A percentile compares a stretch with the other conserved stretches of the same genome.
Evolutionary conservation across 2,113 vertebrate genomes (phyloP).

Genomic region (Cygnus buccinator): DNA sequence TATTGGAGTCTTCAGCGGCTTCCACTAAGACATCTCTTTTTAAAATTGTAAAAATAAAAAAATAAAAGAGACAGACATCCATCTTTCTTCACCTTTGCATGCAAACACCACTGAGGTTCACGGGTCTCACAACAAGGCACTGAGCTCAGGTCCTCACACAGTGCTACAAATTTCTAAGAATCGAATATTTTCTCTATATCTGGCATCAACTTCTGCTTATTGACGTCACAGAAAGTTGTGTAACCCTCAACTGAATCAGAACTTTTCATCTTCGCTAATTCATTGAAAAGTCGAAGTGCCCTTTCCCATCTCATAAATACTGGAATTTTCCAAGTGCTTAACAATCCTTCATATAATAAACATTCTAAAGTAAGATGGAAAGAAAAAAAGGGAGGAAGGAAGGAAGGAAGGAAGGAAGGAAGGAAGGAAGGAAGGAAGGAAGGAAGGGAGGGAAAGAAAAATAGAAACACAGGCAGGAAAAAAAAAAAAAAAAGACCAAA

Average conservation of each 20-base stretch:
- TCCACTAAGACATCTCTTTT: fast-evolving
- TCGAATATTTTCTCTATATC: not conserved
- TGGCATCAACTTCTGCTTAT: not conserved
- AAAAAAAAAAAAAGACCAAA: not conserved
- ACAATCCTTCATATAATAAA: not conserved
- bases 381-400: no score
- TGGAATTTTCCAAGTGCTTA: not conserved
- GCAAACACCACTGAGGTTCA: not conserved
- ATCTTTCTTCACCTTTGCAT: not conserved
- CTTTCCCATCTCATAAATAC: not conserved
- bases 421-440: not conserved
- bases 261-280: not conserved
- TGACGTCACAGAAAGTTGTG: not conserved
- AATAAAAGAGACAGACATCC: not conserved
- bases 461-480: not conserved
- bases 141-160: not conserved
- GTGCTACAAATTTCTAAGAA: not conserved
- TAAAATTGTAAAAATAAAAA: not conserved
- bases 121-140: not conserved
- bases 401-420: no score
- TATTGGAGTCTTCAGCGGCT: not conserved
- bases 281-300: not conserved
- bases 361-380: not conserved
- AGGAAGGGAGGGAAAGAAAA: no score
- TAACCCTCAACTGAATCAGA: not conserved